Conservation (phyloP, 2,888 invertebrate genomes). For the Abrostola tripartita region DNA sequence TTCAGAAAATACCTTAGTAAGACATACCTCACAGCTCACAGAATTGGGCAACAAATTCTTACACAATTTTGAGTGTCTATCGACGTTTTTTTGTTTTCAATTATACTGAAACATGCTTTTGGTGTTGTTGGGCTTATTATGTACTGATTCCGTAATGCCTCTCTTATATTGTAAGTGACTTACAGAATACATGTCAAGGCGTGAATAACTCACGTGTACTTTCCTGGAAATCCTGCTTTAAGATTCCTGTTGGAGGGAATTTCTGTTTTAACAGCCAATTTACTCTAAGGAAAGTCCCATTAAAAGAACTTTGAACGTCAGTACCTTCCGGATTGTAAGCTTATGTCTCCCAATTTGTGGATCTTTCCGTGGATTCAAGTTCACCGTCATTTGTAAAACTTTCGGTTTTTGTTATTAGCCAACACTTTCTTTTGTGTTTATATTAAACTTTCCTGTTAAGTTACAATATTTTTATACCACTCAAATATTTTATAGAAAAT, state of each 20-base stretch:
- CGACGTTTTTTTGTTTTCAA: slow-evolving; percentile 64
- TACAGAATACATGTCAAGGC: slow-evolving; percentile 71
- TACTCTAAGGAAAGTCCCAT: slow-evolving; percentile 49
- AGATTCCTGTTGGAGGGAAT: slow-evolving; percentile 44
- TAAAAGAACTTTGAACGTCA: slow-evolving; percentile 55
- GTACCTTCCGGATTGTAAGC: slow-evolving; percentile 51
- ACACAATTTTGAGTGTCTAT: slow-evolving; percentile 46
- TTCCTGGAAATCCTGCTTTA: slow-evolving; percentile 45
- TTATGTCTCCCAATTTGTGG: slow-evolving; percentile 52
- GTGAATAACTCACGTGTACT: slow-evolving; percentile 68
- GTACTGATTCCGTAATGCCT: slow-evolving; percentile 76
- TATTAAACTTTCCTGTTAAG: slow-evolving; percentile 1
- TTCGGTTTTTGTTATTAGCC: slow-evolving; percentile 36
- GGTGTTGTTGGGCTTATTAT: slow-evolving; percentile 63
- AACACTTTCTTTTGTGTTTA: slow-evolving; percentile 25
- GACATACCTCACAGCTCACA: slow-evolving; percentile 50
- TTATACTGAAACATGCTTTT: slow-evolving; percentile 69
- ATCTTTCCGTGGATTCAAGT: slow-evolving; percentile 42
- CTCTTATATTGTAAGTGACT: slow-evolving; percentile 72
- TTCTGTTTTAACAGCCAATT: slow-evolving; percentile 59
- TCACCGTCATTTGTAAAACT: slow-evolving; percentile 36
- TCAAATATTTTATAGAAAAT: slow-evolving; percentile 1
- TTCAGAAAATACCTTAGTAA: slow-evolving; percentile 64
- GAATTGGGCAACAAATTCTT: slow-evolving; percentile 50
- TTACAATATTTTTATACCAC: too few species aligned